Percentiles rank a stretch among this genome's conserved stretches.
Conservation (phyloP, 2,888 invertebrate species). For the Caenorhabditis macrosperma region DNA sequence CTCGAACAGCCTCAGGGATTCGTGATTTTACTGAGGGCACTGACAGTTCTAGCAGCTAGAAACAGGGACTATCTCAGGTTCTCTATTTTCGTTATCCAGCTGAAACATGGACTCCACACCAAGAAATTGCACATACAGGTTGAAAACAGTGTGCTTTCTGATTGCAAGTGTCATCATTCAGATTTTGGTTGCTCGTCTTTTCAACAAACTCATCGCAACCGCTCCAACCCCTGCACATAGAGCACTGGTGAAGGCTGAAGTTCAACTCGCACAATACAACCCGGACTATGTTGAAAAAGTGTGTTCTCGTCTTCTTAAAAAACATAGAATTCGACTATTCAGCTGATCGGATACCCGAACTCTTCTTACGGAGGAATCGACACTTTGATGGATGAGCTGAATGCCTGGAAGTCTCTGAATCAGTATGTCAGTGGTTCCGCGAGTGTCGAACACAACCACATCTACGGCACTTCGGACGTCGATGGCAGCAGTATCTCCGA, state of each 20-base stretch:
- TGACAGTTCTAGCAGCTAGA: conserved; percentile 74
- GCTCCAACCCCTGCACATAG: conserved; percentile 73
- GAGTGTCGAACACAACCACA: conserved; percentile 57
- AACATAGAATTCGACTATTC: conserved; percentile 23
- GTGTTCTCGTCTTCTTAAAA: too few relatives aligned
- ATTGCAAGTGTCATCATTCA: conserved; percentile 20
- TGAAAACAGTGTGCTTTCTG: background rate
- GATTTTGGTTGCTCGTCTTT: conserved; percentile 76
- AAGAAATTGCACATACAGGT: conserved; percentile 78
- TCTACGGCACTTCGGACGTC: conserved; percentile 63
- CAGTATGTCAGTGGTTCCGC: conserved; percentile 48
- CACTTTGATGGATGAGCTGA: conserved; percentile 68
- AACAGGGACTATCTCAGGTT: conserved; percentile 75
- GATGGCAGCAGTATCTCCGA: conserved; percentile 56
- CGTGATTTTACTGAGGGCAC: conserved; percentile 70
- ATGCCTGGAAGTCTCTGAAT: conserved; percentile 66
- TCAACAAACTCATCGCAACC: conserved; percentile 74
- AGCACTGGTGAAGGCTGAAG: conserved; percentile 72
- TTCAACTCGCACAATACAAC: conserved; percentile 72
- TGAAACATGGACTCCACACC: conserved; percentile 78
- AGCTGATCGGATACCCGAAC: conserved; percentile 69
- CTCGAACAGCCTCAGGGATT: conserved; percentile 76
- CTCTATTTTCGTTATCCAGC: conserved; percentile 72
- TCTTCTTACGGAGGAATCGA: conserved; percentile 68
- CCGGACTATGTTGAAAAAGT: conserved; percentile 75